Percentiles rank a stretch among this genome's conserved stretches.
phyloP scores from a whole-genome alignment of 23 tunicate species.

The Ciona savignyi region DNA sequence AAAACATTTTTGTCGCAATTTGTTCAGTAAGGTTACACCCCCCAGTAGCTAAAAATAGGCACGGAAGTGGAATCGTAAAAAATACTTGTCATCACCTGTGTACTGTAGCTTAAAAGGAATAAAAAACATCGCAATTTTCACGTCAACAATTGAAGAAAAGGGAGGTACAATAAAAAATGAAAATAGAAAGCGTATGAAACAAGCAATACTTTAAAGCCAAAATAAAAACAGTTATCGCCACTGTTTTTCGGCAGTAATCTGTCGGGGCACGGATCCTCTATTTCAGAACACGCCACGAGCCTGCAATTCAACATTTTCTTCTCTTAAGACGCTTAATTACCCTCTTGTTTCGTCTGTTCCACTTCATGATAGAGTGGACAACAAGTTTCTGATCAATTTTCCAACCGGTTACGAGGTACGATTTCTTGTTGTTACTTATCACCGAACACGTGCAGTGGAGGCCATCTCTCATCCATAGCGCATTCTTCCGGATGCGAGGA shows the following conservation, averaged over 20 bases:
- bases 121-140: not conserved
- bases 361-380: slow-evolving; percentile 36
- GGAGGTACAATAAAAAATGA: not conserved
- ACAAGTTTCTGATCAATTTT: slow-evolving; percentile 11
- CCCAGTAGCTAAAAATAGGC: too few relatives aligned
- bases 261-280: too few relatives aligned
- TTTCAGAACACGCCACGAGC: too few relatives aligned
- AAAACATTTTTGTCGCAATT: too few relatives aligned
- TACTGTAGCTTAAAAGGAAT: too few relatives aligned
- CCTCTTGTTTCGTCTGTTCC: slow-evolving; percentile 39
- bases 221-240: not conserved
- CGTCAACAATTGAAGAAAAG: not conserved
- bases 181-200: not conserved
- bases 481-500: slow-evolving; percentile 2
- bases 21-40: too few relatives aligned
- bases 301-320: not conserved
- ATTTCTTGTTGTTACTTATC: slow-evolving; percentile 22
- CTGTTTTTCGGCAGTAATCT: too few relatives aligned
- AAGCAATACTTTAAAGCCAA: not conserved
- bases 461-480: slow-evolving; percentile 70
- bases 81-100: too few relatives aligned
- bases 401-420: slow-evolving; percentile 71
- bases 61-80: too few relatives aligned
- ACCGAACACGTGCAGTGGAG: slow-evolving; percentile 67
- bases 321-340: slow-evolving; percentile 9